Conservation (phyloP, 2,888 invertebrate genomes). For the Copidosoma aretas region DNA sequence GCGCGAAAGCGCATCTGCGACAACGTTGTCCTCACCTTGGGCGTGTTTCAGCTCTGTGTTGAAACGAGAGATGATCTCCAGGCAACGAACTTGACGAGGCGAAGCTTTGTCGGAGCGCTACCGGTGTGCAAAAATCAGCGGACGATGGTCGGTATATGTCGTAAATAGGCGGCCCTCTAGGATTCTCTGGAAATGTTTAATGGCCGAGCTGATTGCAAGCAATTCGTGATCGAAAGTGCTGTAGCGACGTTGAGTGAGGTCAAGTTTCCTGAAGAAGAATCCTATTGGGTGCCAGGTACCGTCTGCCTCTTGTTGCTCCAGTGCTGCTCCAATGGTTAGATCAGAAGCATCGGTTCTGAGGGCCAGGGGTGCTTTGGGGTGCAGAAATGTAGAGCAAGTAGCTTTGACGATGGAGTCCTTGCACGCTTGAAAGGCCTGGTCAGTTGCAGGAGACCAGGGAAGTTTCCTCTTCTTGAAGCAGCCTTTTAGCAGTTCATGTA, state of each 20-base stretch:
- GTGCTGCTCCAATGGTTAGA: not conserved
- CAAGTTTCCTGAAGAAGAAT: constrained; percentile 4
- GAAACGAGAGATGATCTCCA: too few species aligned
- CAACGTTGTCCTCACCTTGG: too few species aligned
- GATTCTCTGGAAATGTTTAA: not conserved
- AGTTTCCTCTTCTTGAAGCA: constrained; percentile 36
- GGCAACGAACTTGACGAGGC: too few species aligned
- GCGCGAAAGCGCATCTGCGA: too few species aligned
- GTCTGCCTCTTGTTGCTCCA: not conserved
- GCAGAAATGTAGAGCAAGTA: not conserved
- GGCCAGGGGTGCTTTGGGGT: not conserved
- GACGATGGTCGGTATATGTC: too few species aligned
- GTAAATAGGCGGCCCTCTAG: too few species aligned
- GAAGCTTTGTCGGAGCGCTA: too few species aligned
- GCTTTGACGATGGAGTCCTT: not conserved
- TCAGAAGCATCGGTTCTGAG: constrained; percentile 14
- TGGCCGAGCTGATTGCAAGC: not conserved
- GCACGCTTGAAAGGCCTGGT: not conserved
- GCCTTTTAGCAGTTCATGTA: constrained; percentile 5
- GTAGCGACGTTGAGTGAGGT: not conserved
- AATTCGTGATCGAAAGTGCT: constrained; percentile 4
- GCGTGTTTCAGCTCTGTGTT: too few species aligned
- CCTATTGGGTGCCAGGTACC: constrained; percentile 1
- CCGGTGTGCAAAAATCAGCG: too few species aligned
- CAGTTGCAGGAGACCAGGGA: constrained; percentile 6